phyloP scores from a whole-genome alignment of 2,888 invertebrate genomes.

The Eupelmus urozonus region DNA sequence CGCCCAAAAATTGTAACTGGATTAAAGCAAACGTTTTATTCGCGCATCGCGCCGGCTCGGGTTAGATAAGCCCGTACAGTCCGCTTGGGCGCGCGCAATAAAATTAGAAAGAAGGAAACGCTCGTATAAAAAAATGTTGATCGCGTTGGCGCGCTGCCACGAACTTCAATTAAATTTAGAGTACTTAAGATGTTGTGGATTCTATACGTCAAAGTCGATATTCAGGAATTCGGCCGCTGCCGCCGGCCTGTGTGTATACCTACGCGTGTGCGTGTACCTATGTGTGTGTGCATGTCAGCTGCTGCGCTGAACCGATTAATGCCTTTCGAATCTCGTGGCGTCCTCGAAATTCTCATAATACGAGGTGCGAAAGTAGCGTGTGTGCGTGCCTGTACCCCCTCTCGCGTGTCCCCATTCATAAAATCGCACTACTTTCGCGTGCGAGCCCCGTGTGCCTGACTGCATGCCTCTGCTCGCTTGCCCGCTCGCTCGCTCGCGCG shows the following conservation, averaged over 20 bases:
- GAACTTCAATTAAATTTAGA: slow-evolving; percentile 55
- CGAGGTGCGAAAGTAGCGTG: slow-evolving; percentile 32
- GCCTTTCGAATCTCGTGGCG: slow-evolving; percentile 30
- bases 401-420: slow-evolving; percentile 40
- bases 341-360: slow-evolving; percentile 40
- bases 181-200: slow-evolving; percentile 54
- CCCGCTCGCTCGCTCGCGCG: neutral
- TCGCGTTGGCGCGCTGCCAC: slow-evolving; percentile 42
- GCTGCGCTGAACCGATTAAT: slow-evolving; percentile 44
- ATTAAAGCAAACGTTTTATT: too few species aligned
- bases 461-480: neutral
- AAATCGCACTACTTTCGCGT: slow-evolving; percentile 33
- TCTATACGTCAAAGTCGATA: slow-evolving; percentile 52
- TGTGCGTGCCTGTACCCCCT: neutral
- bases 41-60: neutral
- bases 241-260: neutral
- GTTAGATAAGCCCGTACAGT: neutral
- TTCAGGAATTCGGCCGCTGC: slow-evolving; percentile 36
- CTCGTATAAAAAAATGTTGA: slow-evolving; percentile 36
- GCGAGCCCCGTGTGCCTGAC: too few species aligned
- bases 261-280: too few species aligned
- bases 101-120: slow-evolving; percentile 52
- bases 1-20: too few species aligned
- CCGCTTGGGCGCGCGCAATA: slow-evolving; percentile 13
- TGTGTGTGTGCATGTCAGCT: slow-evolving; percentile 19